Percentiles rank a stretch among this genome's conserved stretches.
These are phyloP conservation scores for Leptopilina myrica DNA, from an alignment of 2,888 invertebrate species.

Conservation along the genomic window DNA sequence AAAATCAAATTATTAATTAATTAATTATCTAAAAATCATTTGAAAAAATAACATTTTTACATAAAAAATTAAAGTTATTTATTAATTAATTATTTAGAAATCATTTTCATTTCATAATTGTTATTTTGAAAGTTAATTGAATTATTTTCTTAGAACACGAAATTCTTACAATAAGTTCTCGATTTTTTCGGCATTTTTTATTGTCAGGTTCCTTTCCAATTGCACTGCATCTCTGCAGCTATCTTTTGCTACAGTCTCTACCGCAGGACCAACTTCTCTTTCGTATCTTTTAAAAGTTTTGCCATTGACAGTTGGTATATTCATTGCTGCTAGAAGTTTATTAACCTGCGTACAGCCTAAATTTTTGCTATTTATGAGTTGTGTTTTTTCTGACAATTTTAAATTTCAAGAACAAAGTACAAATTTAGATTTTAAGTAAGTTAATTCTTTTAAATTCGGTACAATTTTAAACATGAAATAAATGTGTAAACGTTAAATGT, in stretches of 20 bases:
- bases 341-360: background rate
- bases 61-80: too few relatives aligned
- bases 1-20: background rate
- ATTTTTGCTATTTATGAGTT: too few relatives aligned
- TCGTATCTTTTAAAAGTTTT: constrained; percentile 6
- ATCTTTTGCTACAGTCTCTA: background rate
- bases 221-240: background rate
- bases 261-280: constrained; percentile 7
- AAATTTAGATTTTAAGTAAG: too few relatives aligned
- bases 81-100: too few relatives aligned
- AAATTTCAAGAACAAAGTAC: too few relatives aligned
- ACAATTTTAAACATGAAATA: too few relatives aligned
- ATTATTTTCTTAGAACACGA: background rate
- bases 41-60: too few relatives aligned
- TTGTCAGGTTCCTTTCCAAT: background rate
- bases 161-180: background rate
- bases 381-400: too few relatives aligned
- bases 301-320: background rate
- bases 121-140: background rate
- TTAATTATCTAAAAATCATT: background rate
- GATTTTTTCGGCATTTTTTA: background rate
- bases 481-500: too few relatives aligned
- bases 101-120: background rate
- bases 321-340: background rate
- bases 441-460: too few relatives aligned